A percentile compares a stretch with the other conserved stretches of the same genome.
These are phyloP conservation scores for Paralvinella palmiformis DNA, from an alignment of 1,140 invertebrate species.

Conservation along the genomic window DNA sequence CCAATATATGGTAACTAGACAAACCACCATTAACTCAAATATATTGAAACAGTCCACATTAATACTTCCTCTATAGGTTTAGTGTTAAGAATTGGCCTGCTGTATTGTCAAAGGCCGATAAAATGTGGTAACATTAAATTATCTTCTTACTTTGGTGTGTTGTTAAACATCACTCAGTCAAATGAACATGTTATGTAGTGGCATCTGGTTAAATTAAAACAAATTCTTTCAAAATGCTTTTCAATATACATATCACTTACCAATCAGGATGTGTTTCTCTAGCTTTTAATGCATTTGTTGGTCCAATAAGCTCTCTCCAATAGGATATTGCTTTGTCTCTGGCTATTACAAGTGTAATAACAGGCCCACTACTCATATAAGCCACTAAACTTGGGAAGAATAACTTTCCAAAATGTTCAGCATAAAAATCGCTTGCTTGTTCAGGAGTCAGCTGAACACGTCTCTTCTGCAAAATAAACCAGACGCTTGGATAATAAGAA, in stretches of 20 bases:
- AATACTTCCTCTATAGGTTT: too few relatives aligned
- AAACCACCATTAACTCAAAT: too few relatives aligned
- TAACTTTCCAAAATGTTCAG: conserved; percentile 62
- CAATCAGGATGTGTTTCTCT: conserved; percentile 63
- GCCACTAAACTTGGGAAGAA: conserved; percentile 69
- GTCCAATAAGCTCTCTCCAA: conserved; percentile 67
- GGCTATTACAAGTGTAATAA: conserved; percentile 65
- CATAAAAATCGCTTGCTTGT: conserved; percentile 74
- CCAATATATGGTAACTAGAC: too few relatives aligned
- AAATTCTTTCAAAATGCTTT: background rate
- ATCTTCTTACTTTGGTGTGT: too few relatives aligned
- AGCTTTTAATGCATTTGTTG: conserved; percentile 59
- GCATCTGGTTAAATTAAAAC: too few relatives aligned
- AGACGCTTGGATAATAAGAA: background rate
- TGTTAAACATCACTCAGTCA: too few relatives aligned
- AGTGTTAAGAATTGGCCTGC: background rate
- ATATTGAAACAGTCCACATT: too few relatives aligned
- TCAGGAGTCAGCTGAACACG: conserved; percentile 67
- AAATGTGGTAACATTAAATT: too few relatives aligned
- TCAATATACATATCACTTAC: conserved; percentile 25
- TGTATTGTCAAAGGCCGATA: too few relatives aligned
- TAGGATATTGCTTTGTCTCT: conserved; percentile 60
- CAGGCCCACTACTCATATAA: conserved; percentile 67
- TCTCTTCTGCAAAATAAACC: conserved; percentile 54
- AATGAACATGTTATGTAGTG: too few relatives aligned